Base-by-base conservation (phyloP, 2,888 invertebrate genomes). In the Mechanitis messenoides region DNA sequence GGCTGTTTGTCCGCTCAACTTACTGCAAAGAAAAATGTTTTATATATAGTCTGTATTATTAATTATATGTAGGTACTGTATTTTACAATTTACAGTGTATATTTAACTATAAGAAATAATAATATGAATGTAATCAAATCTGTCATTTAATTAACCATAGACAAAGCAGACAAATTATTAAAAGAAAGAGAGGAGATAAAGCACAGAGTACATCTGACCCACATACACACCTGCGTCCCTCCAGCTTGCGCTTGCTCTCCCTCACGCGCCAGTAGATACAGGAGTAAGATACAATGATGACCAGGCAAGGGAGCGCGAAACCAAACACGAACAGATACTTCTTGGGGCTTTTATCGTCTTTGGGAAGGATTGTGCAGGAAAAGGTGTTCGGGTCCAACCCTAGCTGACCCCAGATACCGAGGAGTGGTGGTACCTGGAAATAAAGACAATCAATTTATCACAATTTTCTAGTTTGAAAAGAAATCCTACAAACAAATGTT, bases 261-360 rank as follows among this genome's bases (percentile, higher is more conserved):
- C 94, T 83, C 12, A 97, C 96, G 61, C 93, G 92, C 91, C 94
- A 93, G 80, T 95, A 96, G 69, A 97, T 97, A 84, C 96, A 95
- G 4, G 95, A 92, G 85, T 97, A 97, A 28, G 95, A 96, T 57
- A 94, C 92, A 58, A 96, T 94, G 74, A 97, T 97, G 47, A 96
- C 95, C 33, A 95, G 79, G 74, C 96, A 96, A 0, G 97, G 97
- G 33, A 97, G 83, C 6, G 95, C 92, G 78, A 97, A 96, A 1
- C 95, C 96, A 71, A 96, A 91, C 20, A 95, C 90, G 87, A 97
- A 97, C 0, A 97, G 90, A 61, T 94, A 92, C 79, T 96, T 96
- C 86, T 96, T 96, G 3, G 96, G 96, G 1, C 96, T 96, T 67
- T 84, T 91, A 50, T 94, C 95, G 75, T 95, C 91, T 75, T 95